Percentiles rank a stretch among this genome's conserved stretches.
Conservation (phyloP, 2,113 vertebrate species). For the Steatornis caripensis region DNA sequence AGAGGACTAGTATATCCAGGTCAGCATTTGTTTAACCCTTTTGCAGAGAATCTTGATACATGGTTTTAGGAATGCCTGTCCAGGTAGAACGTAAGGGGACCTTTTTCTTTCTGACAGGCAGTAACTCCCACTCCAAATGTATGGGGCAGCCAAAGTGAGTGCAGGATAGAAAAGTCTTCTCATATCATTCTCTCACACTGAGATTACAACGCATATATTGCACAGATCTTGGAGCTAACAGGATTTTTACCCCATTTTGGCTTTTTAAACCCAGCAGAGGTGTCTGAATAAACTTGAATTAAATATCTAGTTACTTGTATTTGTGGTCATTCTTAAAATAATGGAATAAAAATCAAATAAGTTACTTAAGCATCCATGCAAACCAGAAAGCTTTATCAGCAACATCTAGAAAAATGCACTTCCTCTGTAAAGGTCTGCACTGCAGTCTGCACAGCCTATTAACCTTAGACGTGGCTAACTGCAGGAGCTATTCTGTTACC, state of each 20-base stretch:
- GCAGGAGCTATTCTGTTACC: neutral
- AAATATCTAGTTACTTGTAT: neutral
- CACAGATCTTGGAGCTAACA: neutral
- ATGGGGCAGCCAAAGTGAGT: neutral
- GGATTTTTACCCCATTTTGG: neutral
- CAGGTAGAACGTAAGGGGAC: neutral
- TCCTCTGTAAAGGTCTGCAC: neutral
- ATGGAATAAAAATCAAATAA: neutral
- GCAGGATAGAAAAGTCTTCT: neutral
- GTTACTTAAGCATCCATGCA: neutral
- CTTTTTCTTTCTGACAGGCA: too few species aligned
- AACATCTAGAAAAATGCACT: neutral
- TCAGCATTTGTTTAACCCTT: neutral
- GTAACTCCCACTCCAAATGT: neutral
- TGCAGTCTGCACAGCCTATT: neutral
- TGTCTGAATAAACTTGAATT: neutral
- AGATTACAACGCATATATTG: neutral
- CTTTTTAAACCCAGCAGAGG: neutral
- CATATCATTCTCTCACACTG: neutral
- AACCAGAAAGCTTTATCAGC: neutral
- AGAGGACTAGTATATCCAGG: neutral
- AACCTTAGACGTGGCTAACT: neutral
- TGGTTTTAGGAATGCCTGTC: neutral
- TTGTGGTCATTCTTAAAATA: neutral
- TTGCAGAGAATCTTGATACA: neutral